These are phyloP conservation scores for Baryphthengus martii DNA, from an alignment of 2,113 vertebrate genomes.

Conservation along the genomic window DNA sequence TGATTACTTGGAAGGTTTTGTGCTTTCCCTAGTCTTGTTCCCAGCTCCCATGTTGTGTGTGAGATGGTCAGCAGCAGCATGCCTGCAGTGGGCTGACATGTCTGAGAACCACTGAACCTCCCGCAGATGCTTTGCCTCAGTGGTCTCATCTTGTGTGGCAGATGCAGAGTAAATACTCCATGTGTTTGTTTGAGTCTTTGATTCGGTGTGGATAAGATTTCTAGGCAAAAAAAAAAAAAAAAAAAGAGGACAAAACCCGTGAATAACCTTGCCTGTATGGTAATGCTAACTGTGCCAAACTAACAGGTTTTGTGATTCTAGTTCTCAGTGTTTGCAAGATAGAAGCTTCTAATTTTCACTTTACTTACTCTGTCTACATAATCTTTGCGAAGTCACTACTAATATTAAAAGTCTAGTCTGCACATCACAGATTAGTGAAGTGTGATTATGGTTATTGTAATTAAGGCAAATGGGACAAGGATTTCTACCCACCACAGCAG, in stretches of 20 bases:
- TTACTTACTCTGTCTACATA: neutral
- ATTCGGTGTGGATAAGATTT: neutral
- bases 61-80: neutral
- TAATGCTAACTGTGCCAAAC: neutral
- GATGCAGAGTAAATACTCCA: neutral
- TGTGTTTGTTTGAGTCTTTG: neutral
- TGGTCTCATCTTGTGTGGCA: neutral
- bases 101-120: neutral
- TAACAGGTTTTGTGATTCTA: conserved; percentile 9
- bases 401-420: neutral
- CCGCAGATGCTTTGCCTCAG: neutral
- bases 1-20: neutral
- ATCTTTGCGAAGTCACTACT: conserved; percentile 5
- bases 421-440: neutral
- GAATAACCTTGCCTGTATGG: neutral
- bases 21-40: neutral
- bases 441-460: neutral
- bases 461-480: neutral
- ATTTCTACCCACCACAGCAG: neutral
- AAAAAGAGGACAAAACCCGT: too few species aligned
- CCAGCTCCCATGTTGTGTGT: neutral
- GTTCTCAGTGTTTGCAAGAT: neutral
- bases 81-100: accelerated
- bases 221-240: neutral
- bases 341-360: neutral